These are phyloP conservation scores for Rhombomys opimus DNA, from an alignment of 2,113 vertebrate species.

Conservation along the genomic window DNA sequence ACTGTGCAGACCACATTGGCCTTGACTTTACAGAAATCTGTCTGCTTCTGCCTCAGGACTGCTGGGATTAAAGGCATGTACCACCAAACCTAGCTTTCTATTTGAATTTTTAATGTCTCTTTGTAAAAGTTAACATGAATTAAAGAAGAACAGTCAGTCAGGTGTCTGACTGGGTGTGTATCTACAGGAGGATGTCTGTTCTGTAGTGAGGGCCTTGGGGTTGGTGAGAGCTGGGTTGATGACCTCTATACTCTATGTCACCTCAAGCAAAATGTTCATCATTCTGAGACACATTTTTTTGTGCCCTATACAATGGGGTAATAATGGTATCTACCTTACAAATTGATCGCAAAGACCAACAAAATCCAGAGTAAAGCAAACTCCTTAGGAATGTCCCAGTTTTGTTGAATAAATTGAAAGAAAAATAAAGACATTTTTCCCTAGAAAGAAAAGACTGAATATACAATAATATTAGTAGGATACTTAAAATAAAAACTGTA, in stretches of 20 bases:
- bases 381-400: background rate
- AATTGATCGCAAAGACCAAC: background rate
- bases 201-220: background rate
- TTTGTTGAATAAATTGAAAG: conserved; percentile 35
- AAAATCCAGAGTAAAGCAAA: conserved; percentile 17
- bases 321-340: background rate
- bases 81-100: background rate
- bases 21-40: background rate
- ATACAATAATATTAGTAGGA: background rate
- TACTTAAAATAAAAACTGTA: background rate
- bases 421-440: conserved; percentile 2
- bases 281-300: background rate
- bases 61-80: background rate
- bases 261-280: background rate
- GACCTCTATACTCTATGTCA: background rate
- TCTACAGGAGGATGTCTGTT: background rate
- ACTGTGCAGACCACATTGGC: background rate
- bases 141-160: background rate
- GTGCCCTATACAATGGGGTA: background rate
- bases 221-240: background rate
- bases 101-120: background rate
- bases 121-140: background rate
- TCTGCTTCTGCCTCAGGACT: background rate
- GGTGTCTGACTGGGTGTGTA: background rate
- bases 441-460: background rate